A percentile compares a stretch with the other conserved stretches of the same genome.
Evolutionary conservation across 2,888 invertebrate species (phyloP).

Genomic region (Drosophila acutilabella): DNA sequence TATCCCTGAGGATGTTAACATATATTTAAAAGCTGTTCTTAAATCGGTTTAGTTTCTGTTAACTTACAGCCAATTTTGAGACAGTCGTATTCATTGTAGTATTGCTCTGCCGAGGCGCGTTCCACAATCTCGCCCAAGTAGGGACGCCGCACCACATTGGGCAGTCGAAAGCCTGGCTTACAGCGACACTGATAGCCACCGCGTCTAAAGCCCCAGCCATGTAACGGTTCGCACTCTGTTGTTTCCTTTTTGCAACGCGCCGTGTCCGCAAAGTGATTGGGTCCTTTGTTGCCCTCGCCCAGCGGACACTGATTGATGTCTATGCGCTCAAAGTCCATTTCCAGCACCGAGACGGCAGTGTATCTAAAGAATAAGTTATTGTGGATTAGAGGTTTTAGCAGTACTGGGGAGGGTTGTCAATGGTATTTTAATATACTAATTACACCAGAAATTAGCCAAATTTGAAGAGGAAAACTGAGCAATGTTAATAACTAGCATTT

Average conservation of each 20-base stretch:
- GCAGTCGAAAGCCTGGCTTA: constrained; percentile 94
- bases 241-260: constrained; percentile 96
- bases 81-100: constrained; percentile 97
- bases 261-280: constrained; percentile 95
- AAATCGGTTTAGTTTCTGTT: too few species aligned
- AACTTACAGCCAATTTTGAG: constrained; percentile 94
- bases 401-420: not conserved
- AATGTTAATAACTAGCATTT: too few species aligned
- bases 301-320: constrained; percentile 98
- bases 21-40: not conserved
- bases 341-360: constrained; percentile 95
- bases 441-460: too few species aligned
- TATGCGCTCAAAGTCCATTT: constrained; percentile 98
- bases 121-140: constrained; percentile 97
- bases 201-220: constrained; percentile 97
- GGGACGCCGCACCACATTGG: constrained; percentile 94
- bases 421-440: too few species aligned
- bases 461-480: too few species aligned
- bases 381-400: not conserved
- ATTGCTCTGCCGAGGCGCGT: constrained; percentile 95
- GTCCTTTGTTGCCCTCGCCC: constrained; percentile 94
- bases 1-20: constrained; percentile 87
- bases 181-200: constrained; percentile 98
- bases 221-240: constrained; percentile 97
- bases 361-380: constrained; percentile 86